These are phyloP conservation scores for Drosophila erecta DNA, from an alignment of 1,140 invertebrate species.

Conservation along the genomic window DNA sequence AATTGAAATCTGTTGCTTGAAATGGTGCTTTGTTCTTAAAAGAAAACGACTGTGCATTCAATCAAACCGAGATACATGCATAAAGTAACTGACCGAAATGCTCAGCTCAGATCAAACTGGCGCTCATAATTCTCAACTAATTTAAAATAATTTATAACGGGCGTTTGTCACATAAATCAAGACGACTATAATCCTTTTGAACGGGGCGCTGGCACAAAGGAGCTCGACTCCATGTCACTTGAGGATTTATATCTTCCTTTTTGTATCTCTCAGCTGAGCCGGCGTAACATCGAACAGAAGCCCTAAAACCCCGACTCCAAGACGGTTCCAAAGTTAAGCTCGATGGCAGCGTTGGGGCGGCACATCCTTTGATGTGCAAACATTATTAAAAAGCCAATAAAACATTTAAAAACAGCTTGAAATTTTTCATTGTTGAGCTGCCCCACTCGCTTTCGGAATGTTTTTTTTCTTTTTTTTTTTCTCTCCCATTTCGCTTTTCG, in stretches of 20 bases:
- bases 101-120: constrained; percentile 30
- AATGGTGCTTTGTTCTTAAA: too few species aligned
- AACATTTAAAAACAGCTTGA: constrained; percentile 83
- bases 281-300: constrained; percentile 66
- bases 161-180: constrained; percentile 72
- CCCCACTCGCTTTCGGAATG: constrained; percentile 32
- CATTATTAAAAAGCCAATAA: constrained; percentile 83
- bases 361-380: constrained; percentile 73
- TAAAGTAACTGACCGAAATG: background rate
- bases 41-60: too few species aligned
- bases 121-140: constrained; percentile 69
- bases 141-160: constrained; percentile 80
- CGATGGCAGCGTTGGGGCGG: constrained; percentile 54
- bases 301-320: constrained; percentile 20
- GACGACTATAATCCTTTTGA: constrained; percentile 65
- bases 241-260: constrained; percentile 83
- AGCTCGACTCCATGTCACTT: constrained; percentile 78
- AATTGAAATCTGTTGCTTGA: background rate
- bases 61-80: too few species aligned
- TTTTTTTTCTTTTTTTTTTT: constrained; percentile 7
- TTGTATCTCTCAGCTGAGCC: constrained; percentile 57
- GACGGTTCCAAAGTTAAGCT: constrained; percentile 8
- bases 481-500: constrained; percentile 45
- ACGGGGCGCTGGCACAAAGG: constrained; percentile 45
- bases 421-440: constrained; percentile 77